Base-by-base conservation (phyloP, 1,140 invertebrate species). In the Temnothorax longispinosus region DNA sequence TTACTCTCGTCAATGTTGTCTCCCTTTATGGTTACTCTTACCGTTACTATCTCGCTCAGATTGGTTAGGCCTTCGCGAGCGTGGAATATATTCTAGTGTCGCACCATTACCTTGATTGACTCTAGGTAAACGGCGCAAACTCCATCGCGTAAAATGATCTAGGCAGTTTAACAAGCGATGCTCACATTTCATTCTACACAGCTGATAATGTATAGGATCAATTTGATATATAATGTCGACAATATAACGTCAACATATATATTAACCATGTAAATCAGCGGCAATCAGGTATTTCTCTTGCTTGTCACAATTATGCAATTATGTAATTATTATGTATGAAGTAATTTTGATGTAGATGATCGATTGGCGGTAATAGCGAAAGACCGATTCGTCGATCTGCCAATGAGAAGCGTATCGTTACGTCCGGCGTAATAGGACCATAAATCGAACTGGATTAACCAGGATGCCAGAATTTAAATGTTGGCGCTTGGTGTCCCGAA, bases 401-500 rank as follows among this genome's bases (percentile, higher is more conserved):
- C 82, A 54, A 56, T 78, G 82, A 81, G 56, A 72, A 38, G n/a
- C 35, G 67, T 44, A 67, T 78, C 84, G 65, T 71, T 62, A 87
- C 65, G 50, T 35, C 41, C 41, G 27, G 32, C 32, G 81, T 87
- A 90, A 85, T 89, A 69, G 86, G 56, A 58, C 75, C 56, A 71
- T 87, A 85, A 89, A 89, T 88, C 89, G 80, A 32, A 6, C 27
- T 11, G 86, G 89, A 90, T 90, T 90, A 90, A 87, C 62, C 69
- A 18, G 75, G 67, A 87, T 65, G 86, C 75, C 74, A 81, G 88
- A 90, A 90, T 90, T 90, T 85, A 90, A 89, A 85, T 80, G 75
- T 87, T 67, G 44, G 21, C 18, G 47, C 47, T 60, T 65, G 60
- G 47, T 72, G 56, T 78, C 71, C 77, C 47, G 54, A 44, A 58